Evolutionary conservation across 1,140 invertebrate species (phyloP), one percentile per base, ranked within the genome.

Genomic region (Portunus trituberculatus): DNA sequence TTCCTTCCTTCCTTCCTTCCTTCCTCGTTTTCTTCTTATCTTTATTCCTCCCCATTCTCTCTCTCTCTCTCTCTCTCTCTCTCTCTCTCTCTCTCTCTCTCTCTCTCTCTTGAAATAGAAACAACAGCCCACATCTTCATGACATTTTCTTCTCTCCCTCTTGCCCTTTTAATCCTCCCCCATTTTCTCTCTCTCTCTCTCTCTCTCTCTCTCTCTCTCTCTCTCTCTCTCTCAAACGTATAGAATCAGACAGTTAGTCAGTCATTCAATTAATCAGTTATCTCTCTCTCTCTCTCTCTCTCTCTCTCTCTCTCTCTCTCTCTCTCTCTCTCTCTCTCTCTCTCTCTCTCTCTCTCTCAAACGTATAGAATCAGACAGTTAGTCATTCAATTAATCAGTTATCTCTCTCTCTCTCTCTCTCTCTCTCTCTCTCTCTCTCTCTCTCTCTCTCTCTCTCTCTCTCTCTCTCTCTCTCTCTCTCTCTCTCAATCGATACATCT

Each of bases 41-140:
- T 86, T 20, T 86, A 4, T 39, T 20, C n/a, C 83, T 39, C 83
- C 12, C n/a, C 83, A 4, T 84, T 28, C 83, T 39, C 32, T 39
- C 83, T 31, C 83, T 86, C 83, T 31, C 52, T 59, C 52, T 59
- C 52, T 59, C 52, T 59, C 52, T 59, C 52, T 59, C 52, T 76
- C 67, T 76, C 67, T 76, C 67, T 76, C 67, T 76, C 67, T 76
- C 67, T 76, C 67, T 76, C 67, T 76, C 67, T 76, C 67, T 76
- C 67, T 76, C 67, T 76, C 67, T 76, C 67, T 76, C 67, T 76
- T 2, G 39, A 39, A 39, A 16, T 20, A 59, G 52, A 59, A 20
- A 76, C n/a, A 25, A 76, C 20, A 76, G n/a, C 0, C 20, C 20
- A 76, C 20, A 25, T 76, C 67, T n/a, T n/a, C n/a, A 76, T n/a